These are phyloP conservation scores for Alitta virens DNA, from an alignment of 2,888 invertebrate species.

Conservation along the genomic window DNA sequence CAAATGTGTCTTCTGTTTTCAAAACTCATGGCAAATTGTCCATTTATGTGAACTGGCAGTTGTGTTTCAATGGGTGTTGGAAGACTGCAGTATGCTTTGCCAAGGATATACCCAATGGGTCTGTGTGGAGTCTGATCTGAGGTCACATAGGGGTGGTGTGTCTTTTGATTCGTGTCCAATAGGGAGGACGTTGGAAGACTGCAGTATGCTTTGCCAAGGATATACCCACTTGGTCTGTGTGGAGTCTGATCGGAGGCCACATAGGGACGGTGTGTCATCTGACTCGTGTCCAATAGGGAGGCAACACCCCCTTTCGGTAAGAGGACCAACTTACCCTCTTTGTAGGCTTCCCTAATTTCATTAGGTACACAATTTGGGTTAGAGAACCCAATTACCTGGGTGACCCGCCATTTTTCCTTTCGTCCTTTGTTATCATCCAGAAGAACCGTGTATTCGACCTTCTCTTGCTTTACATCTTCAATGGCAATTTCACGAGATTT, in stretches of 20 bases:
- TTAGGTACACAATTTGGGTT: conserved; percentile 17
- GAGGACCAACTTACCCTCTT: conserved; percentile 29
- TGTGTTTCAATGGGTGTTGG: conserved; percentile 28
- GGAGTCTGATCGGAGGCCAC: no score
- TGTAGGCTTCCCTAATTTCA: conserved; percentile 26
- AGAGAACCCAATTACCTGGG: conserved; percentile 34
- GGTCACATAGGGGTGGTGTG: no score
- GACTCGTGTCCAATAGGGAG: conserved; percentile 11
- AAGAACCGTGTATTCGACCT: conserved; percentile 7
- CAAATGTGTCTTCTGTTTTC: conserved; percentile 38
- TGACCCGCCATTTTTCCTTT: conserved; percentile 33
- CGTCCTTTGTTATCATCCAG: conserved; percentile 17
- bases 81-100: conserved; percentile 27
- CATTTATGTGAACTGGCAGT: conserved; percentile 48
- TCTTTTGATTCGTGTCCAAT: conserved; percentile 3
- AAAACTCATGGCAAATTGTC: conserved; percentile 39
- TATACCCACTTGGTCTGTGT: no score
- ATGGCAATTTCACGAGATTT: not conserved
- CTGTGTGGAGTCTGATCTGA: no score
- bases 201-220: conserved; percentile 23
- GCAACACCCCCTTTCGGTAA: conserved; percentile 28
- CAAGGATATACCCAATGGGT: no score
- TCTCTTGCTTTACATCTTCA: not conserved
- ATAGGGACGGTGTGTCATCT: no score
- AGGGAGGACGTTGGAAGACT: conserved; percentile 29